Conservation (phyloP, 1,140 invertebrate species). For the Melitaea cinxia region DNA sequence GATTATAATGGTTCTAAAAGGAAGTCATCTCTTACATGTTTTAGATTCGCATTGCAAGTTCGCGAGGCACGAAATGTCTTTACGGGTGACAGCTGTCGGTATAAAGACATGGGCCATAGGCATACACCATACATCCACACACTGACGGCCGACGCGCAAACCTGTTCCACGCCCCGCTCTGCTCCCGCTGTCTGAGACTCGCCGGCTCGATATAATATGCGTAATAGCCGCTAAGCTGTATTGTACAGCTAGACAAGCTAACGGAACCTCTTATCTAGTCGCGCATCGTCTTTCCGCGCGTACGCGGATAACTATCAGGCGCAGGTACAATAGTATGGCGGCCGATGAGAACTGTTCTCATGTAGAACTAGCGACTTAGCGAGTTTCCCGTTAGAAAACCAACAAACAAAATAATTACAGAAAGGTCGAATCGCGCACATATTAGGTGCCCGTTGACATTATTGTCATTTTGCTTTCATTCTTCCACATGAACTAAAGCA, state of each 20-base stretch:
- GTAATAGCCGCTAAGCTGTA: conserved; percentile 66
- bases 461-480: not conserved
- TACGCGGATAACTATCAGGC: conserved; percentile 31
- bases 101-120: conserved; percentile 27
- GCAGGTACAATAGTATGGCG: conserved; percentile 28
- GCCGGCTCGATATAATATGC: conserved; percentile 52
- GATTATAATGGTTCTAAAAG: not conserved
- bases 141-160: conserved; percentile 54
- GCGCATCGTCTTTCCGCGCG: conserved; percentile 47
- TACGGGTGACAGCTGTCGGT: conserved; percentile 42
- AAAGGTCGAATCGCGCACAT: not conserved
- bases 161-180: conserved; percentile 58
- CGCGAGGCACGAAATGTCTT: conserved; percentile 23
- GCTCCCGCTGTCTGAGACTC: conserved; percentile 57
- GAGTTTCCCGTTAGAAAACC: conserved; percentile 32
- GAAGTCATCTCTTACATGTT: conserved; percentile 8
- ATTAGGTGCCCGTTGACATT: not conserved
- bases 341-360: conserved; percentile 19
- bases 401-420: not conserved
- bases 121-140: conserved; percentile 35
- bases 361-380: conserved; percentile 17
- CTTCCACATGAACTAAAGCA: not conserved
- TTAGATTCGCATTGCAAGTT: conserved; percentile 4
- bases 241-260: conserved; percentile 70
- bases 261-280: conserved; percentile 61